Percentiles rank a stretch among this genome's conserved stretches.
Evolutionary conservation across 2,888 invertebrate genomes (phyloP).

Genomic region (Drosophila kuntzei): DNA sequence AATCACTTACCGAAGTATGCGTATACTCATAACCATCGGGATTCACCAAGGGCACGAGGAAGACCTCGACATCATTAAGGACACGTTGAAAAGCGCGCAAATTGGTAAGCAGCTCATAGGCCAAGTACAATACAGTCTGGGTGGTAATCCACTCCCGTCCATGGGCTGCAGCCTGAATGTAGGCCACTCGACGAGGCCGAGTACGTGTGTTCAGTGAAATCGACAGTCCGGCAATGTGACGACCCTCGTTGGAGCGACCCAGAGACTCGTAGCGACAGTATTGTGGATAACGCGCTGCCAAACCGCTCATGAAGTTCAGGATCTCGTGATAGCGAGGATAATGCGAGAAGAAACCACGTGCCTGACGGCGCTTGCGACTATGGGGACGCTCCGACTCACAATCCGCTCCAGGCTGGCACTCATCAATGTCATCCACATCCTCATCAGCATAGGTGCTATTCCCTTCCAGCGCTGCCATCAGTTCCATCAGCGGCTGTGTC

Average conservation of each 20-base stretch:
- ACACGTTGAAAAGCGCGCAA: constrained; percentile 81
- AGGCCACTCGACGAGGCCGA: constrained; percentile 81
- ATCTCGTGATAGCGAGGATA: constrained; percentile 84
- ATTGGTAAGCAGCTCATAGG: constrained; percentile 88
- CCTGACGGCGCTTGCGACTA: constrained; percentile 81
- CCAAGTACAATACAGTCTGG: constrained; percentile 88
- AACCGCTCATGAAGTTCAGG: constrained; percentile 81
- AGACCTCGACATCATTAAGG: constrained; percentile 82
- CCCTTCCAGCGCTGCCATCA: constrained; percentile 67
- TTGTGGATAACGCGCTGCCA: constrained; percentile 82
- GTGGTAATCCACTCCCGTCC: constrained; percentile 91
- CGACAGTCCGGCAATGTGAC: constrained; percentile 81
- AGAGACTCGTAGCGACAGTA: constrained; percentile 82
- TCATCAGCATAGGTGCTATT: constrained; percentile 57
- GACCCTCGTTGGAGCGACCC: constrained; percentile 83
- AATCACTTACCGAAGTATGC: constrained; percentile 76
- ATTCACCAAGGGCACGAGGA: constrained; percentile 84
- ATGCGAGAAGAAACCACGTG: constrained; percentile 83
- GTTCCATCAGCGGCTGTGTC: constrained; percentile 78
- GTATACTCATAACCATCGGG: constrained; percentile 85
- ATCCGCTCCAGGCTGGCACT: constrained; percentile 57
- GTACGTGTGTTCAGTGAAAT: constrained; percentile 79
- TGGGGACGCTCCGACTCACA: constrained; percentile 73
- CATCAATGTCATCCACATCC: constrained; percentile 39
- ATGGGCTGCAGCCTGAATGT: constrained; percentile 84